Evolutionary conservation across 2,113 vertebrate species (phyloP), one percentile per base, ranked within the genome.

Genomic region (Theropithecus gelada): DNA sequence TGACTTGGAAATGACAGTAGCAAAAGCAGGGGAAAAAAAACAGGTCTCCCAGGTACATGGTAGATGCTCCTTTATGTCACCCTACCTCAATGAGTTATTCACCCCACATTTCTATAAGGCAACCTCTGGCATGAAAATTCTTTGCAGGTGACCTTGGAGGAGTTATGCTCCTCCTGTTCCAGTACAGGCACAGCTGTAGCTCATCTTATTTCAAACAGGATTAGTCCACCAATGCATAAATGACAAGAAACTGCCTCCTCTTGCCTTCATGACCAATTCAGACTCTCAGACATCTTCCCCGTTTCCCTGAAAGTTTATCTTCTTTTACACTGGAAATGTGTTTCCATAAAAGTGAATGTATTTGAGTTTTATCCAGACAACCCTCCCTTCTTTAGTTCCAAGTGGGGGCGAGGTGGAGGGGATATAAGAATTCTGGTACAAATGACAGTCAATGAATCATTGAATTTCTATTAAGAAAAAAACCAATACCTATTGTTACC

Each of bases 21-120:
- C 68, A 23, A 9, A n/a, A 14, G 9, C 0, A 0, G 10, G 48
- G 7, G 11, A 8, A 7, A 20, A 48, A 48, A 18, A 23, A 4
- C 20, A 9, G 20, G 3, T 35, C 14, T 48, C 57, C 1, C 2
- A 7, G 2, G 7, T 10, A 35, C 30, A 22, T 17, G n/a, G 32
- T 2, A 4, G 38, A 82, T 27, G 22, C 16, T 92, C 18, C 38
- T 27, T 40, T 9, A 20, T 43, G 59, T 2, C 43, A 43, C n/a
- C 35, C 23, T 12, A 5, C n/a, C 13, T 57, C 25, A 35, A 7
- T 2, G 0, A 85, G 32, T 22, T 84, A 30, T 20, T 59, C 17
- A 43, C 13, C 0, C 27, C 66, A 20, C 52, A 9, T 61, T n/a
- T 81, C 80, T 43, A 68, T 23, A 75, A 88, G 16, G 59, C 11